Evolutionary conservation across 1,140 invertebrate genomes (phyloP).

Genomic region (Nomia melanderi): DNA sequence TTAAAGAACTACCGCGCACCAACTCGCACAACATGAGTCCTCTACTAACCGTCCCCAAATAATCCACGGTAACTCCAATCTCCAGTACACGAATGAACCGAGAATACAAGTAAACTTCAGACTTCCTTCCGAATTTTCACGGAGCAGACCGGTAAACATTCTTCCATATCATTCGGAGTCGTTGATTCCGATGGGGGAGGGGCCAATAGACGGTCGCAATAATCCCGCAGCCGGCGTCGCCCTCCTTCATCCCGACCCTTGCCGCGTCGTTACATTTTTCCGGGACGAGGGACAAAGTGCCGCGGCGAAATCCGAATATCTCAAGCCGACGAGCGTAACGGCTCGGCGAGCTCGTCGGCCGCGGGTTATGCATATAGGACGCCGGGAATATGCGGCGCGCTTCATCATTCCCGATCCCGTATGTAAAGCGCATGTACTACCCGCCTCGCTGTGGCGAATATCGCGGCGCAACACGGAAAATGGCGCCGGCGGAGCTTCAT

Average conservation of each 20-base stretch:
- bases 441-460: slow-evolving; percentile 20
- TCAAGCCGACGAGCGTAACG: slow-evolving; percentile 41
- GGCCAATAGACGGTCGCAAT: background rate
- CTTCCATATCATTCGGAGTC: background rate
- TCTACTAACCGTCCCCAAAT: too few species aligned
- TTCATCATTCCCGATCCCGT: slow-evolving; percentile 55
- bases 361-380: slow-evolving; percentile 45
- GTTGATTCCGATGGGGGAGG: background rate
- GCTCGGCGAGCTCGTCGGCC: slow-evolving; percentile 24
- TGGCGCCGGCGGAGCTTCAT: background rate
- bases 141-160: too few species aligned
- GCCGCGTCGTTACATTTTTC: slow-evolving; percentile 48
- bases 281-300: slow-evolving; percentile 49
- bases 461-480: slow-evolving; percentile 28
- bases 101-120: too few species aligned
- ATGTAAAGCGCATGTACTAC: slow-evolving; percentile 50
- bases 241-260: background rate
- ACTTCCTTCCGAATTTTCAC: too few species aligned
- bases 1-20: too few species aligned
- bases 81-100: too few species aligned
- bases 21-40: too few species aligned
- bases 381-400: slow-evolving; percentile 24
- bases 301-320: slow-evolving; percentile 56
- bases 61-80: too few species aligned
- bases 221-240: slow-evolving; percentile 25